A percentile compares a stretch with the other conserved stretches of the same genome.
phyloP scores from a whole-genome alignment of 2,888 invertebrate genomes.

The Parnassius mnemosyne region DNA sequence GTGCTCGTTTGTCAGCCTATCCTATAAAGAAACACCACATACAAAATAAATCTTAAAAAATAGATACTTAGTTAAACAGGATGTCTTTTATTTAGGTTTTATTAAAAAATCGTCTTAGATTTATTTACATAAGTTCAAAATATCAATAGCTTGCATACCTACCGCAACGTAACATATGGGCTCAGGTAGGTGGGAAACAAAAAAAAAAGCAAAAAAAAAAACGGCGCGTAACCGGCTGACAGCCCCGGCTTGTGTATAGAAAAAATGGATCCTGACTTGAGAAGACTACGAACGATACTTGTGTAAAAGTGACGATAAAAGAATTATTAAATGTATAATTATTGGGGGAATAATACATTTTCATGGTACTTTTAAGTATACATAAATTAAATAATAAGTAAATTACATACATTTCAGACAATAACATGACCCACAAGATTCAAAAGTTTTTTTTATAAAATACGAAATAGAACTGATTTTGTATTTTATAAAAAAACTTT shows the following conservation, averaged over 20 bases:
- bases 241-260: conserved; percentile 6
- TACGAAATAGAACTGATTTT: neutral
- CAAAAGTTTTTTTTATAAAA: too few species aligned
- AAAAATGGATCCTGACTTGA: conserved; percentile 14
- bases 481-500: too few species aligned
- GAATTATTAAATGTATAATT: too few species aligned
- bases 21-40: too few species aligned
- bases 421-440: too few species aligned
- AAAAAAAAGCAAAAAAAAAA: conserved; percentile 39
- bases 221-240: conserved; percentile 34
- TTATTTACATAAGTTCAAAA: conserved; percentile 16
- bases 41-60: neutral
- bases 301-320: neutral
- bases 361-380: too few species aligned
- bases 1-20: too few species aligned
- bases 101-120: conserved; percentile 11
- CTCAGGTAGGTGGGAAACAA: conserved; percentile 37
- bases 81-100: neutral
- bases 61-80: conserved; percentile 8
- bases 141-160: conserved; percentile 15
- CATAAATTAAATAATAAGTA: too few species aligned
- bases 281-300: conserved; percentile 2
- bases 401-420: too few species aligned
- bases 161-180: conserved; percentile 39
- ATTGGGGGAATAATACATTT: too few species aligned